Evolutionary conservation across 53 echinoderm and acorn worm genomes (phyloP), one percentile per base, ranked within the genome.

Genomic region (Holothuria scabra): DNA sequence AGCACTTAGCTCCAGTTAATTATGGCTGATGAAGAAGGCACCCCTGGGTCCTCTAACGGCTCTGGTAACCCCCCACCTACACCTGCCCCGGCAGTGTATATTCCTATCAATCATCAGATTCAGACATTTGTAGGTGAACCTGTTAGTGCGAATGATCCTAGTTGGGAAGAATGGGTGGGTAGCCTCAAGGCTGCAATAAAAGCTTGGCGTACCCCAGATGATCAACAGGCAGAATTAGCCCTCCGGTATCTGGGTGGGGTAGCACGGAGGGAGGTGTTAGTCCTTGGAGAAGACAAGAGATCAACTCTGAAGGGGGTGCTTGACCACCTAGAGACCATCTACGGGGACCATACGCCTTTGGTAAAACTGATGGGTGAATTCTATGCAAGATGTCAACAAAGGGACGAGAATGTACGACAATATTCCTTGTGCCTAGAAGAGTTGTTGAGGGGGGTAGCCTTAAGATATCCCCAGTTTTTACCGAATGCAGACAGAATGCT

Each of bases 171-270:
- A 61, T 61, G 62, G 62, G 26, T 26, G 23, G 22, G 7, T 11
- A 61, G 26, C 26, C 12, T 61, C 5, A 61, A 61, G 5, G 62
- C 62, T 61, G 62, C 62, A 7, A 25, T 38, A 21, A 19, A 48
- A 21, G 65, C 65, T 19, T 82, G 83, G 35, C 34, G 33, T 13
- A 82, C 65, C 33, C 81, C 81, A 55, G 12, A 62, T 16, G 64
- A 63, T 34, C 83, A 82, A 63, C 83, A 61, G 64, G 34, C 62
- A 37, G 62, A 82, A 37, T 28, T 82, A 22, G 62, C 32, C 37
- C 64, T 82, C 33, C 60, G 34, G 12, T 82, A 82, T 20, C 83
- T 82, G 33, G 65, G 83, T 64, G 64, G 83, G n/a, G n/a, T 55
- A 65, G 83, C 83, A 28, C 3, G 38, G 46, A 32, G 83, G 38